These are phyloP conservation scores for Rhabdomys pumilio DNA, from an alignment of 2,797 vertebrate genomes.

Conservation along the genomic window DNA sequence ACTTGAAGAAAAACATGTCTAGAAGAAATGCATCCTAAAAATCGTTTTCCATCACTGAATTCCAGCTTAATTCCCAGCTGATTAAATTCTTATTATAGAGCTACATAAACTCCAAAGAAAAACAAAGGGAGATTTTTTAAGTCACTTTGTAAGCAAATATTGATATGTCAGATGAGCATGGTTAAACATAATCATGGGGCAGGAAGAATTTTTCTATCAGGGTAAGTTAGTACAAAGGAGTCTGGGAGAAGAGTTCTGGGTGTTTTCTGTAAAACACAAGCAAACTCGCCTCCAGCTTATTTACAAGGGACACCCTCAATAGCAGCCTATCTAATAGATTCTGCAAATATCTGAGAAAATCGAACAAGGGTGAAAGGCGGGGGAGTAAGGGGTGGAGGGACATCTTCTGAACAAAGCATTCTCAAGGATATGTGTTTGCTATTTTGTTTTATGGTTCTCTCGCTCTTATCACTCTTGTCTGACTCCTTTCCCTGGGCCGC, in stretches of 20 bases:
- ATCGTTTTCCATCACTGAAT: neutral
- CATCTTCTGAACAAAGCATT: neutral
- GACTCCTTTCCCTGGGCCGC: neutral
- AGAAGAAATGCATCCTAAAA: slow-evolving; percentile 4
- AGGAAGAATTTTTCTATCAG: slow-evolving; percentile 51
- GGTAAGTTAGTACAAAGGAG: neutral
- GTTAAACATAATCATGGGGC: slow-evolving; percentile 43
- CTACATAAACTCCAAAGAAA: neutral
- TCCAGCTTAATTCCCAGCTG: slow-evolving; percentile 4
- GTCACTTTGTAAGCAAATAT: slow-evolving; percentile 59
- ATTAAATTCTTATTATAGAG: slow-evolving; percentile 49
- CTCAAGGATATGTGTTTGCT: neutral
- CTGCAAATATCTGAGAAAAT: slow-evolving; percentile 7
- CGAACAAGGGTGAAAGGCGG: neutral
- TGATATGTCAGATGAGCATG: slow-evolving; percentile 16
- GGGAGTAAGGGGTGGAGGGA: neutral
- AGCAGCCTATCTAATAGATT: neutral
- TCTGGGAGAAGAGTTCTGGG: neutral
- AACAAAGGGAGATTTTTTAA: slow-evolving; percentile 1
- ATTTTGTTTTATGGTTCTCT: neutral
- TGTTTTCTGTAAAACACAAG: neutral
- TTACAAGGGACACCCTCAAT: slow-evolving; percentile 9
- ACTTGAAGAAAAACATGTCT: neutral
- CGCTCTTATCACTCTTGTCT: slow-evolving; percentile 4
- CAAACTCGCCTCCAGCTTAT: neutral